Evolutionary conservation across 2,113 vertebrate genomes (phyloP).

Genomic region (Corydoras maculifer): DNA sequence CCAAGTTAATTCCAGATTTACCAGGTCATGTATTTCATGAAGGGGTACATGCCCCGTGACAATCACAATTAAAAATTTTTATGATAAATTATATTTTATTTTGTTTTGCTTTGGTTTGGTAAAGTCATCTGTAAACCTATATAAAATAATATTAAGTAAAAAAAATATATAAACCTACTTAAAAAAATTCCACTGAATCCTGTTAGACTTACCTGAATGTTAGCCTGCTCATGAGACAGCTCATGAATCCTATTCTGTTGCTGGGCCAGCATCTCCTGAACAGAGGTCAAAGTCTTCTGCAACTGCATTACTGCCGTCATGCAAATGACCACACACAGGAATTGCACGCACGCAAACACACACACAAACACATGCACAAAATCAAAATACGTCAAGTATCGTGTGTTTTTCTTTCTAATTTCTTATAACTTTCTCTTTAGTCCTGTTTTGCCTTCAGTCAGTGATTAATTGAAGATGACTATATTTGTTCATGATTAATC

Average conservation of each 20-base stretch:
- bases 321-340: constrained; percentile 26
- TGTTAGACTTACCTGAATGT: constrained; percentile 73
- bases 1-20: too few relatives aligned
- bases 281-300: constrained; percentile 81
- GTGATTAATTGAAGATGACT: constrained; percentile 47
- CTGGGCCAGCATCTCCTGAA: constrained; percentile 87
- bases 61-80: too few relatives aligned
- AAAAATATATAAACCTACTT: too few relatives aligned
- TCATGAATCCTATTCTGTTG: constrained; percentile 93
- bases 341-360: constrained; percentile 31
- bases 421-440: constrained; percentile 35
- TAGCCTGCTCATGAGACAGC: constrained; percentile 80
- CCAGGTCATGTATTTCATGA: too few relatives aligned
- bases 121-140: too few relatives aligned
- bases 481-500: constrained; percentile 64
- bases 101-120: too few relatives aligned
- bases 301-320: constrained; percentile 77
- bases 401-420: background rate
- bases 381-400: too few relatives aligned
- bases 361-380: constrained; percentile 9
- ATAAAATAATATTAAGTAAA: too few relatives aligned
- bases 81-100: too few relatives aligned
- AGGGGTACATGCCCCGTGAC: too few relatives aligned
- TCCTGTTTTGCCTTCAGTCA: constrained; percentile 31
- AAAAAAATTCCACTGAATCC: background rate